Evolutionary conservation across 2,797 vertebrate genomes (phyloP).

Genomic region (Paedocypris micromegethes): DNA sequence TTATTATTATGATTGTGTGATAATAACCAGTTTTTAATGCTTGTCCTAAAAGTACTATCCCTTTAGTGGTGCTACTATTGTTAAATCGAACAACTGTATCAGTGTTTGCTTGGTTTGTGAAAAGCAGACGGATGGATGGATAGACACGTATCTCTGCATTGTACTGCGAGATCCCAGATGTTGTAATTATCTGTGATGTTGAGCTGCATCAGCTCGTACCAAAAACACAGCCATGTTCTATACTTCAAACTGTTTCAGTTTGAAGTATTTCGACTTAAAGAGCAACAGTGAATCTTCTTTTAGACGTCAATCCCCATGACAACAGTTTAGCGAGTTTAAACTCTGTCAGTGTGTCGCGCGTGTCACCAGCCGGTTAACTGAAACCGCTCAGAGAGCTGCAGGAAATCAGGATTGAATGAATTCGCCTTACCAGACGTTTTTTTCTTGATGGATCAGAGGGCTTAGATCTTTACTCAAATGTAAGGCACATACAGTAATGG

Average conservation of each 20-base stretch:
- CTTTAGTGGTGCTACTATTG: too few relatives aligned
- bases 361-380: slow-evolving; percentile 3
- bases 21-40: too few relatives aligned
- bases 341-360: neutral
- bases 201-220: neutral
- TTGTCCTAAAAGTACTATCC: too few relatives aligned
- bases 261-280: neutral
- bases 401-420: slow-evolving; percentile 1
- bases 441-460: slow-evolving; percentile 9
- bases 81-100: too few relatives aligned
- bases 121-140: too few relatives aligned
- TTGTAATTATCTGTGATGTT: slow-evolving; percentile 1
- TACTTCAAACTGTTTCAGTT: too few relatives aligned
- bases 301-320: neutral
- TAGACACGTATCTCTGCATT: too few relatives aligned
- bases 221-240: neutral
- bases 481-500: too few relatives aligned
- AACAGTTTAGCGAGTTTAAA: neutral
- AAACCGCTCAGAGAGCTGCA: neutral
- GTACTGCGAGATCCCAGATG: neutral
- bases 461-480: neutral
- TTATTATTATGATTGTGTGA: too few relatives aligned
- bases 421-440: slow-evolving; percentile 2
- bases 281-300: neutral
- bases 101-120: too few relatives aligned